Percentiles rank a stretch among this genome's conserved stretches.
These are phyloP conservation scores for Cricetomys ansorgei DNA, from an alignment of 2,113 vertebrate genomes.

Conservation along the genomic window DNA sequence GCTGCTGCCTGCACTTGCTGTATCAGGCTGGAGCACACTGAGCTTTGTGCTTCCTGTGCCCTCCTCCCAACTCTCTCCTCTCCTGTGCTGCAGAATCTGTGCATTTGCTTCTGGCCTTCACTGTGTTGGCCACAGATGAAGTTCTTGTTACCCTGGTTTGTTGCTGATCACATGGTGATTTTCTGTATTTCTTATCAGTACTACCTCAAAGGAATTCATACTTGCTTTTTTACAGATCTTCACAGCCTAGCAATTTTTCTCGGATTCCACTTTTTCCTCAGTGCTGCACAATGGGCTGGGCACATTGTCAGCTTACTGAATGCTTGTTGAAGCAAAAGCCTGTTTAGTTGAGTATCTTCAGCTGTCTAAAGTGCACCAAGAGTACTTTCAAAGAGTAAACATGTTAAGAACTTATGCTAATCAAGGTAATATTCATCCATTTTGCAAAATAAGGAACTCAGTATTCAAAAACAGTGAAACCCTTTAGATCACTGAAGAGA, in stretches of 20 bases:
- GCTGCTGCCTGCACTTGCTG: not conserved
- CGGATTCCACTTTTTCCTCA: not conserved
- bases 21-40: not conserved
- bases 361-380: not conserved
- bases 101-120: not conserved
- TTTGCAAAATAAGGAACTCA: constrained; percentile 29
- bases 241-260: not conserved
- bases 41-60: not conserved
- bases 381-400: constrained; percentile 13
- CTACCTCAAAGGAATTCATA: not conserved
- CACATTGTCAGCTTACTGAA: not conserved
- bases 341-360: not conserved
- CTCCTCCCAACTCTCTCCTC: fast-evolving
- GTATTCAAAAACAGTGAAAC: constrained; percentile 17
- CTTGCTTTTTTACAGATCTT: not conserved
- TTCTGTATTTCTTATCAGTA: not conserved
- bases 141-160: not conserved
- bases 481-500: not conserved
- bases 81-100: not conserved
- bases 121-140: not conserved
- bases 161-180: not conserved
- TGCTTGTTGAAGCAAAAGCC: not conserved
- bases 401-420: not conserved
- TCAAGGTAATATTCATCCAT: constrained; percentile 6
- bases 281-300: not conserved